Base-by-base conservation (phyloP, 2,888 invertebrate genomes). In the Spatulosminthurus flaviceps region DNA sequence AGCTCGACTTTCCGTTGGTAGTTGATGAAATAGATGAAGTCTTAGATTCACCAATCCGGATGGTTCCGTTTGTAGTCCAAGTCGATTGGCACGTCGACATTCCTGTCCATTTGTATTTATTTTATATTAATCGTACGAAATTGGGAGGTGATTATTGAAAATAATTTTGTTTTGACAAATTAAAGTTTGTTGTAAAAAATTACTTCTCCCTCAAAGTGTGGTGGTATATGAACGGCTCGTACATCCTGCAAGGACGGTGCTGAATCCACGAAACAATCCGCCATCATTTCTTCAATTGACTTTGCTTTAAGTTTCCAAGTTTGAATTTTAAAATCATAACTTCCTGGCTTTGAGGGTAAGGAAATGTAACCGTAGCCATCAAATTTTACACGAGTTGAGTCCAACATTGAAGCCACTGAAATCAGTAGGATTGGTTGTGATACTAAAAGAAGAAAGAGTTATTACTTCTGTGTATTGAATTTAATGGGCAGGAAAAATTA, bases 311-410 rank as follows among this genome's bases (percentile, higher is more conserved):
- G 83, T 61, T 81, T 84, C 85, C 85, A 85, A 0, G 82, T 83
- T 64, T 80, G 61, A 1, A 83, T 76, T 34, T 78, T 79, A 13
- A 84, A 24, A 11, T 43, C 28, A 61, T 85, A 83, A n/a, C 77
- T 43, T 19, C 85, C 85, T 0, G 85, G 84, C 16, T 77, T 76
- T 11, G 81, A 77, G 26, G 85, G 85, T 41, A 85, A 28, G 22
- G 51, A 64, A 1, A 82, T 51, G 70, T 83, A 84, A 0, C 82
- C 84, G 28, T 85, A 85, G 4, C 85, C 85, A 70, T 84, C 84
- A 75, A 82, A 83, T 28, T 79, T 77, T 0, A 85, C 78, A 11
- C 81, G 64, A 43, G 82, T 79, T 0, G 80, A 79, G 16, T 83
- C 81, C 11, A 77, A 51, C 77, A 84, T 82, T 5, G 83, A 82